phyloP scores from a whole-genome alignment of 2,113 vertebrate genomes.

The Urocynchramus pylzowi region DNA sequence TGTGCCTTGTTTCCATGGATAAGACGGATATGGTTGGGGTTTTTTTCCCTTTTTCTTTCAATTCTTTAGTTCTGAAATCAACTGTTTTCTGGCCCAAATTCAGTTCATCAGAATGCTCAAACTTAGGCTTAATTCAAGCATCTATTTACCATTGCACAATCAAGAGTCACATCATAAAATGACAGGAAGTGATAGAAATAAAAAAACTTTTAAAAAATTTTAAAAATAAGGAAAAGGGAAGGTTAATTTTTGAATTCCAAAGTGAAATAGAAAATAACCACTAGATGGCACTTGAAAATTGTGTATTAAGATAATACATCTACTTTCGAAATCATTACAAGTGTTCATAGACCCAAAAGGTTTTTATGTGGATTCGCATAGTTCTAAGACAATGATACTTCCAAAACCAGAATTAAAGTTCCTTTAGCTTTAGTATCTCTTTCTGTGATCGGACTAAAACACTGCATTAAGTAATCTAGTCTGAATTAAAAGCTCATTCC shows the following conservation, averaged over 20 bases:
- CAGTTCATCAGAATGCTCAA: background rate
- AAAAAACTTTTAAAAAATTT: accelerated
- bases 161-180: background rate
- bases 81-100: background rate
- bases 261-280: conserved; percentile 49
- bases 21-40: background rate
- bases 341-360: background rate
- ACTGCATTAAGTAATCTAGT: background rate
- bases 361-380: background rate
- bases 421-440: background rate
- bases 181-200: background rate
- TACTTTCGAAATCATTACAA: background rate
- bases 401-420: background rate
- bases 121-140: background rate
- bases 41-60: background rate
- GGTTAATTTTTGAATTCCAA: background rate
- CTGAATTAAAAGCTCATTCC: background rate
- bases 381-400: background rate
- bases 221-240: background rate
- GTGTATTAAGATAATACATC: background rate
- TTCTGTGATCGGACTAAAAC: background rate
- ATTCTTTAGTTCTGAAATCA: background rate
- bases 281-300: conserved; percentile 74
- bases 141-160: background rate
- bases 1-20: background rate